A percentile compares a stretch with the other conserved stretches of the same genome.
Conservation (phyloP, 2,113 vertebrate genomes). For the Platysteira castanea region DNA sequence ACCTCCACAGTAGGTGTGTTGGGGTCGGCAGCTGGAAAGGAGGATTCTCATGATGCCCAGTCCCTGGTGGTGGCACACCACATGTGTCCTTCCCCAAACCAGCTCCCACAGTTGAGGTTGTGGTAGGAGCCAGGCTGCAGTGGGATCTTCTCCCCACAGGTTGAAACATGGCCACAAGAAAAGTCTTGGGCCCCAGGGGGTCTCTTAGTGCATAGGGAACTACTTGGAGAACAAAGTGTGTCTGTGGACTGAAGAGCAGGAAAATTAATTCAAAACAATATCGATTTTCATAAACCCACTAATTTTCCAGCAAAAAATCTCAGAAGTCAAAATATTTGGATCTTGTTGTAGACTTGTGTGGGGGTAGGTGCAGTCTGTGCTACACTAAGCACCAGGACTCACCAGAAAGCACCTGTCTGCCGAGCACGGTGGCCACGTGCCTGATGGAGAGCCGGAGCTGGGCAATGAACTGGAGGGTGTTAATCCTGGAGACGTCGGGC, state of each 20-base stretch:
- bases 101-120: neutral
- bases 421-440: neutral
- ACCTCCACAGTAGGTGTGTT: rapidly evolving
- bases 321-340: too few species aligned
- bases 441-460: neutral
- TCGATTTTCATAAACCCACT: neutral
- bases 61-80: neutral
- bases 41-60: neutral
- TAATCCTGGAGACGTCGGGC: neutral
- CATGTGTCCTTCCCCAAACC: neutral
- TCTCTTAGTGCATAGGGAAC: neutral
- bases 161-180: neutral
- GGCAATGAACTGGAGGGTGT: neutral
- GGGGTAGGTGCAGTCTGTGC: too few species aligned
- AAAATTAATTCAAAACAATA: neutral
- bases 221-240: neutral
- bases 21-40: neutral
- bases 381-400: neutral
- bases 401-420: neutral
- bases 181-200: neutral
- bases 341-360: too few species aligned
- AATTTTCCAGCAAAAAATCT: neutral
- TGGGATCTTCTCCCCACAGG: neutral
- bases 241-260: neutral
- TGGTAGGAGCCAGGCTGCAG: too few species aligned